Percentiles rank a stretch among this genome's conserved stretches.
Conservation (phyloP, 2,797 vertebrate species). For the Paramormyrops hopkinsi region DNA sequence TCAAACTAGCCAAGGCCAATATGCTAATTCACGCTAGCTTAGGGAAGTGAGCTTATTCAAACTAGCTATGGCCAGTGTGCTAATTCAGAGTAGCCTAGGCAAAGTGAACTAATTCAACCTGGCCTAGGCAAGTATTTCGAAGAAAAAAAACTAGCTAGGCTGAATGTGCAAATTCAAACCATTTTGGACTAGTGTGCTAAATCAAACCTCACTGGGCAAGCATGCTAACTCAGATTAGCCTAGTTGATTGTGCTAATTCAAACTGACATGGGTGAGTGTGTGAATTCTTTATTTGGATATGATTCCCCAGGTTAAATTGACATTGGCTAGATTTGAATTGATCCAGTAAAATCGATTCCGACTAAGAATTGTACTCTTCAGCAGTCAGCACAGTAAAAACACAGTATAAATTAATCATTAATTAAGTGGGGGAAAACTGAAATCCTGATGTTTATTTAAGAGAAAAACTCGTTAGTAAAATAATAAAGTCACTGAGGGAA, state of each 20-base stretch:
- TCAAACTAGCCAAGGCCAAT: not conserved
- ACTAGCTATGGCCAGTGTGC: not conserved
- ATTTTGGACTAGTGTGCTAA: not conserved
- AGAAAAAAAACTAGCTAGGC: not conserved
- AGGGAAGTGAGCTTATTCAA: not conserved
- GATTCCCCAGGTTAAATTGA: not conserved
- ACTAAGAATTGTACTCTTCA: not conserved
- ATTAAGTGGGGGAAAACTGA: not conserved
- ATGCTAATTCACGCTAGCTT: not conserved
- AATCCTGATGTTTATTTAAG: not conserved
- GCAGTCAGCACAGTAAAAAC: not conserved
- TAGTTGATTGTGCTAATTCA: not conserved
- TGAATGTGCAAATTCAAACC: not conserved
- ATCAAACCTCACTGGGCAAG: not conserved
- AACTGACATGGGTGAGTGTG: not conserved
- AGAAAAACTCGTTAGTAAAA: not conserved
- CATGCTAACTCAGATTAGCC: not conserved
- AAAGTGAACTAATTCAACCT: not conserved
- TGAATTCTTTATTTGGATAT: not conserved
- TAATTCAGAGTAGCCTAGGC: not conserved
- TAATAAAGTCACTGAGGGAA: not conserved
- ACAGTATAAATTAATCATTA: not conserved
- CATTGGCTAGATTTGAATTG: not conserved
- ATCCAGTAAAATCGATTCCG: not conserved
- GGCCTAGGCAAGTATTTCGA: not conserved